These are phyloP conservation scores for Neolamprologus hecqui DNA, from an alignment of 2,113 vertebrate species.

Conservation along the genomic window DNA sequence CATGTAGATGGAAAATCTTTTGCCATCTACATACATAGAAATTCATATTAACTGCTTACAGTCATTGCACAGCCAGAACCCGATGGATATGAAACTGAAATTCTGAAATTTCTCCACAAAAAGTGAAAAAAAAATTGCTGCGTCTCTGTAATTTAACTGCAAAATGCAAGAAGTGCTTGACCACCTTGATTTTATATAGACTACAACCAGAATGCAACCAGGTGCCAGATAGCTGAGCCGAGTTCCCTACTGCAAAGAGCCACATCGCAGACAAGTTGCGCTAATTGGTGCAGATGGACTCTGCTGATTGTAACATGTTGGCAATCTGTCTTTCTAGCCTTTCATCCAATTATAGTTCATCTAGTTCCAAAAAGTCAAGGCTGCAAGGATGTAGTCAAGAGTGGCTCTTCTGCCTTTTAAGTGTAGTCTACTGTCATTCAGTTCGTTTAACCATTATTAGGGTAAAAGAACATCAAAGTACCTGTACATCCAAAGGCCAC, in stretches of 20 bases:
- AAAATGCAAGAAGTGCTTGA: neutral
- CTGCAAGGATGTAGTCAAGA: neutral
- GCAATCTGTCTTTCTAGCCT: neutral
- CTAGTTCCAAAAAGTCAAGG: neutral
- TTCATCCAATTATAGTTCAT: neutral
- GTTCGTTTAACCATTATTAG: neutral
- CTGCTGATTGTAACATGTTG: neutral
- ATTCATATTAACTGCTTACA: neutral
- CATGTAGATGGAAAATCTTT: neutral
- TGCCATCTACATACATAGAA: neutral
- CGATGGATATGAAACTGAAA: neutral
- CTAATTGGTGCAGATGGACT: neutral
- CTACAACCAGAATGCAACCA: neutral
- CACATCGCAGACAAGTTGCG: neutral
- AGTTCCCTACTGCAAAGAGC: neutral
- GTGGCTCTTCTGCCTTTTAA: neutral
- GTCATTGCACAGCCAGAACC: neutral
- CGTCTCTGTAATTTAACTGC: neutral
- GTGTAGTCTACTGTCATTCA: neutral
- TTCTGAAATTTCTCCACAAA: neutral
- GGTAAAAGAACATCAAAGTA: slow-evolving; percentile 48
- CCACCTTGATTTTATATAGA: neutral
- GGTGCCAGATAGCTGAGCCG: neutral
- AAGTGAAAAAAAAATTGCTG: neutral
- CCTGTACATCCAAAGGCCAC: slow-evolving; percentile 98